phyloP scores from a whole-genome alignment of 2,888 invertebrate genomes.

The Callosobruchus maculatus region DNA sequence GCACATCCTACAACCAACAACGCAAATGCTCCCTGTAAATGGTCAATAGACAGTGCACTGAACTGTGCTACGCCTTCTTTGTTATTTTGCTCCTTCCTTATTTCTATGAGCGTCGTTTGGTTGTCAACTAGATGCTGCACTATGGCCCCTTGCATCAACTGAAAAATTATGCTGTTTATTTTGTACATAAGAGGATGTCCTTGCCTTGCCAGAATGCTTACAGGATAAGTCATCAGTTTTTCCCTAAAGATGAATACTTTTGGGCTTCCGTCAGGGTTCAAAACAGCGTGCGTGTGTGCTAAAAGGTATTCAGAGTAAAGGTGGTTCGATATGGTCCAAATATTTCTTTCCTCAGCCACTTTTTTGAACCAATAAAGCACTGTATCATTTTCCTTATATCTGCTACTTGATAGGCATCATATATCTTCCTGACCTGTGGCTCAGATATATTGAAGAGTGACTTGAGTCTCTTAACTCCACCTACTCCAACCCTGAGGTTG shows the following conservation, averaged over 20 bases:
- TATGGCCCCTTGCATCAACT: slow-evolving; percentile 52
- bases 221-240: slow-evolving; percentile 53
- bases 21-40: slow-evolving; percentile 35
- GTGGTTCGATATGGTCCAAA: slow-evolving; percentile 25
- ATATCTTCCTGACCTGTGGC: slow-evolving; percentile 13
- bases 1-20: slow-evolving; percentile 26
- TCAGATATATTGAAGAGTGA: slow-evolving; percentile 40
- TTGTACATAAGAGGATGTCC: slow-evolving; percentile 55
- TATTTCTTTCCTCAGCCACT: slow-evolving; percentile 25
- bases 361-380: slow-evolving; percentile 28
- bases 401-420: slow-evolving; percentile 17
- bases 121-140: slow-evolving; percentile 44
- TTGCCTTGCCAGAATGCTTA: slow-evolving; percentile 54
- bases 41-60: slow-evolving; percentile 20
- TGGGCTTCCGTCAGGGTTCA: slow-evolving; percentile 16
- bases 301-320: slow-evolving; percentile 27
- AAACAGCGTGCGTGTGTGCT: slow-evolving; percentile 11
- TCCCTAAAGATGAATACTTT: slow-evolving; percentile 27
- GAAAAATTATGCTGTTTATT: slow-evolving; percentile 50
- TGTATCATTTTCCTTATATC: slow-evolving; percentile 25
- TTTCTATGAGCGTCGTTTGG: slow-evolving; percentile 37
- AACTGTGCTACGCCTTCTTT: slow-evolving; percentile 4
- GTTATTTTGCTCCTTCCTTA: slow-evolving; percentile 8
- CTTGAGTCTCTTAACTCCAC: slow-evolving; percentile 48
- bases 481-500: slow-evolving; percentile 39